Conservation (phyloP, 2,113 vertebrate species). For the Notechis scutatus region DNA sequence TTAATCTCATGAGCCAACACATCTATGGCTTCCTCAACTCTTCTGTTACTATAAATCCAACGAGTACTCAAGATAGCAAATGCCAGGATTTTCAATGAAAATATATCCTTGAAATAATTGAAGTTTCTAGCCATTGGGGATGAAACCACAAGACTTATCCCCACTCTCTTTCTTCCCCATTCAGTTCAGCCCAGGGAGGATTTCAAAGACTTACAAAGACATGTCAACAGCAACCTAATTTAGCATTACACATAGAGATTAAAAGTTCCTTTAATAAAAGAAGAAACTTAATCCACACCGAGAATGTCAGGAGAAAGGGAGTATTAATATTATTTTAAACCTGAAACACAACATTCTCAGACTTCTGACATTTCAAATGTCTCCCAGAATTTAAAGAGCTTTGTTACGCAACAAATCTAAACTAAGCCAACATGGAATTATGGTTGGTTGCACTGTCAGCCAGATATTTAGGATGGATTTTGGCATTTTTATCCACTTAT, state of each 20-base stretch:
- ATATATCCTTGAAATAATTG: neutral
- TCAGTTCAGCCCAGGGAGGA: conserved; percentile 10
- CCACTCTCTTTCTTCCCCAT: neutral
- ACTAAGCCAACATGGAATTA: neutral
- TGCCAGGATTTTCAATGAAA: neutral
- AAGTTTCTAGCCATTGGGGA: neutral
- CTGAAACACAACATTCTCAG: conserved; percentile 16
- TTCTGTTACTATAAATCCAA: neutral
- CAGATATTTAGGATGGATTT: neutral
- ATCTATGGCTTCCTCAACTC: neutral
- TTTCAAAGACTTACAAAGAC: conserved; percentile 28
- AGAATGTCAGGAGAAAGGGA: conserved; percentile 34
- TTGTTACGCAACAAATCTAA: neutral
- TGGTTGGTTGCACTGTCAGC: neutral
- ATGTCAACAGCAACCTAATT: conserved; percentile 39
- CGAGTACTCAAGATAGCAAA: neutral
- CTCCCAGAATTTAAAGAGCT: neutral
- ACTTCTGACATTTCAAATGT: conserved; percentile 9
- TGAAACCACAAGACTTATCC: neutral
- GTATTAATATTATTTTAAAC: conserved; percentile 27
- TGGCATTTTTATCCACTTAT: neutral
- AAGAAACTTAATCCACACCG: conserved; percentile 25
- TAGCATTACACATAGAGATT: conserved; percentile 22
- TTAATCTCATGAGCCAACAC: neutral
- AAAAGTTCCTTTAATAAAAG: conserved; percentile 35